These are phyloP conservation scores for Hydropsyche tenuis DNA, from an alignment of 1,140 invertebrate species.

Conservation along the genomic window DNA sequence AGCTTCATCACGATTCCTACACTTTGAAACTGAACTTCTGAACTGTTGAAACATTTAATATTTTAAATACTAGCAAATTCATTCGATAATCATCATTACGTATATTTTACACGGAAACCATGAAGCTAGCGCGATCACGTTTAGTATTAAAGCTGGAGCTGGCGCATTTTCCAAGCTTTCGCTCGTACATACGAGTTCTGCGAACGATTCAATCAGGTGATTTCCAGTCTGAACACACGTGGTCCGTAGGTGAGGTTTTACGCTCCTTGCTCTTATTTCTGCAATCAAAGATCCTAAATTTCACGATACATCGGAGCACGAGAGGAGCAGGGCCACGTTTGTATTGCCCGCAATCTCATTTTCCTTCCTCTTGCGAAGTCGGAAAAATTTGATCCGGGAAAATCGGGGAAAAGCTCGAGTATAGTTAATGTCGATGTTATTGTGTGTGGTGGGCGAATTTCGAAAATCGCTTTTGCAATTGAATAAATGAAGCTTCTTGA, in stretches of 20 bases:
- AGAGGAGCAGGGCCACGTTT: not conserved
- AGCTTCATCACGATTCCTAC: no score
- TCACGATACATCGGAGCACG: conserved; percentile 8
- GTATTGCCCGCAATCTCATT: conserved; percentile 11
- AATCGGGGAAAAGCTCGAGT: no score
- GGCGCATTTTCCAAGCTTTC: not conserved
- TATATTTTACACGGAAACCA: no score
- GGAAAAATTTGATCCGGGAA: conserved; percentile 1
- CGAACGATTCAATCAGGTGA: conserved; percentile 17
- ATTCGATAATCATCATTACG: no score
- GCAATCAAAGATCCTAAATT: conserved; percentile 29
- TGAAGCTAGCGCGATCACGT: not conserved
- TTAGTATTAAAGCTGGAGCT: not conserved
- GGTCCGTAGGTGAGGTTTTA: conserved; percentile 4
- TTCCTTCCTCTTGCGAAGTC: not conserved
- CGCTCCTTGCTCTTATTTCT: conserved; percentile 20
- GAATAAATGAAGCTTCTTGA: conserved; percentile 15
- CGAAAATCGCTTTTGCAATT: conserved; percentile 18
- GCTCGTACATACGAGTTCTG: not conserved
- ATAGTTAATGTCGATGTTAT: no score
- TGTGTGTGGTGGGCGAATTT: no score
- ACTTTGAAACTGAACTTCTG: no score
- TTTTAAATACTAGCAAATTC: no score
- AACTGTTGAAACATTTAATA: no score
- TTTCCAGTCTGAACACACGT: conserved; percentile 17